Base-by-base conservation (phyloP, 1,140 invertebrate species). In the Aethina tumida region DNA sequence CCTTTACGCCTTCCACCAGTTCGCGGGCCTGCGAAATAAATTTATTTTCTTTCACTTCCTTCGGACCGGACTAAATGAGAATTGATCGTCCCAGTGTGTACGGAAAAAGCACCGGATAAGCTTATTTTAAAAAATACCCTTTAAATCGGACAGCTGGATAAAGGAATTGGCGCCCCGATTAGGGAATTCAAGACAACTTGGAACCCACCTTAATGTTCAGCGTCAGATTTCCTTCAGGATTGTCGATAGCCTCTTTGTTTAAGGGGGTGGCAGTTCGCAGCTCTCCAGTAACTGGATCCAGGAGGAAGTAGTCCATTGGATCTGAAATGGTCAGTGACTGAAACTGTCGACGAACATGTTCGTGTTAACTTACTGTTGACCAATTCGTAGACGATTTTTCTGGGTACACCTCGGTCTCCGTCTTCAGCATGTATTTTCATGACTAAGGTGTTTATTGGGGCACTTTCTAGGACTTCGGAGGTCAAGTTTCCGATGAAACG, bases 221-320 rank as follows among this genome's bases (percentile, higher is more conserved):
- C 9, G 74, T 81, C 9, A 93, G 68, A 7, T 86, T 77, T 3
- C 85, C 85, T 1, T 79, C 82, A 3, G 81, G 75, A 55, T 86
- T 79, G 9, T 74, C 70, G 15, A 91, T 58, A 7, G 83, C 77
- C 63, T 92, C 88, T 44, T 83, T 74, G 60, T 93, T 85, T 27
- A 93, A 55, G 0, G 83, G 85, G 49, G 81, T 82, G 0, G 84
- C 86, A 1, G 86, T 90, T 45, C 75, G 73, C 22, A 93, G 56
- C 57, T 90, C 83, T 5, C 89, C 88, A 6, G 74, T 79, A 13
- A 73, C 67, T 15, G 75, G 66, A 62, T 93, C 82, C 47, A 93
- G 53, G 6, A 82, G 63, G 57, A 93, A 93, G 55, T 86, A 90
- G 53, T 91, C 84, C 53, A 82, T 75, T 3, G 86, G 85, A 74